Evolutionary conservation across 2,888 invertebrate genomes (phyloP), one percentile per base, ranked within the genome.

Genomic region (Helobdella robusta): DNA sequence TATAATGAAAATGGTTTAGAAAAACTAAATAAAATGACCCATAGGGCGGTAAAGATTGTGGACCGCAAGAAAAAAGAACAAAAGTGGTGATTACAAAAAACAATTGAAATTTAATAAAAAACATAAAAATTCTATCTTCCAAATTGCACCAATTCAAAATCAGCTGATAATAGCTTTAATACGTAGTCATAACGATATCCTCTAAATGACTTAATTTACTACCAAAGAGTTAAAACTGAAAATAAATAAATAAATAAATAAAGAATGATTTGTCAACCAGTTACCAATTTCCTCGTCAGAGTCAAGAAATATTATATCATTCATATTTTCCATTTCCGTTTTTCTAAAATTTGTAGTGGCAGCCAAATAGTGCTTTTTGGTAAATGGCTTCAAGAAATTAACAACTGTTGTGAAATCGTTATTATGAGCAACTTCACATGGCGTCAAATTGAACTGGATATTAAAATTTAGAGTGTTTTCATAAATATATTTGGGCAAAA

Each of bases 221-320:
- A n/a, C n/a, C n/a, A n/a, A n/a, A n/a, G n/a, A n/a, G n/a, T n/a
- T n/a, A n/a, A n/a, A n/a, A n/a, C n/a, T n/a, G n/a, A n/a, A n/a
- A n/a, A n/a, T n/a, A n/a, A n/a, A n/a, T n/a, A n/a, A n/a, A n/a
- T n/a, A n/a, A n/a, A n/a, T n/a, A n/a, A n/a, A n/a, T n/a, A n/a
- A n/a, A n/a, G n/a, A n/a, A n/a, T n/a, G n/a, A n/a, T n/a, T n/a
- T n/a, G n/a, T n/a, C n/a, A n/a, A n/a, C n/a, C n/a, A n/a, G n/a
- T n/a, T n/a, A n/a, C 62, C 62, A 23, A 62, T 62, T 32, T 62
- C 62, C 30, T 62, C 62, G 30, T 62, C 62, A n/a, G 62, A 62
- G 32, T 62, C 62, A 3, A 32, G 4, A 28, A 23, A 36, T n/a
- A 62, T 50, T n/a, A n/a, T n/a, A n/a, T n/a, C n/a, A n/a, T n/a